phyloP scores from a whole-genome alignment of 2,888 invertebrate species.

The Nephrocerus scutellatus region DNA sequence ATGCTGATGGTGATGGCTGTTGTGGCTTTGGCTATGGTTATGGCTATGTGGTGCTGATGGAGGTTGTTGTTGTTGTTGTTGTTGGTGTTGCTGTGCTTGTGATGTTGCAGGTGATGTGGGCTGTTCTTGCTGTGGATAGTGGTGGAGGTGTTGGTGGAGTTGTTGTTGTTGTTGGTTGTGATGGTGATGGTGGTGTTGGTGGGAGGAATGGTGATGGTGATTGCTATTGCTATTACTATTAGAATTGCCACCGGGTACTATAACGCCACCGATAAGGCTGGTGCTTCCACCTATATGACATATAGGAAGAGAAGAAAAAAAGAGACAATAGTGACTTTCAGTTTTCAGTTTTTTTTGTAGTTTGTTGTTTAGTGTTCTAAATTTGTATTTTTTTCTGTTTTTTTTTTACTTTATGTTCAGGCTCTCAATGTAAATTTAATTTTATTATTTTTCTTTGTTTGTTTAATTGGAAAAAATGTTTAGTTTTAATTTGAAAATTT shows the following conservation, averaged over 20 bases:
- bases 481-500: no score
- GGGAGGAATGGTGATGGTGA: slow-evolving; percentile 35
- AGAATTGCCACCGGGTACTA: slow-evolving; percentile 46
- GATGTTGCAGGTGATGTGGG: slow-evolving; percentile 21
- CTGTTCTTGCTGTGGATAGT: slow-evolving; percentile 31
- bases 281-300: slow-evolving; percentile 48
- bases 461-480: no score
- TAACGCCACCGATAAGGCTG: slow-evolving; percentile 47
- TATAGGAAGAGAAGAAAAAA: slow-evolving; percentile 50
- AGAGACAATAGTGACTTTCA: slow-evolving; percentile 51
- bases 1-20: slow-evolving; percentile 28
- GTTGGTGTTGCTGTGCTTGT: slow-evolving; percentile 32
- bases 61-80: slow-evolving; percentile 21
- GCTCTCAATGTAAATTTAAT: slow-evolving; percentile 6
- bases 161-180: slow-evolving; percentile 27
- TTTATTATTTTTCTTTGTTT: no score
- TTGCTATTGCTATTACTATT: slow-evolving; percentile 41
- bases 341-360: slow-evolving; percentile 23
- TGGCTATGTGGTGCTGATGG: slow-evolving; percentile 27
- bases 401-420: slow-evolving; percentile 15
- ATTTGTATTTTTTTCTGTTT: slow-evolving; percentile 16
- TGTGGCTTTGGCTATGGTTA: slow-evolving; percentile 14
- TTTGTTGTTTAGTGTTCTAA: slow-evolving; percentile 12
- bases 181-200: slow-evolving; percentile 37
- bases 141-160: slow-evolving; percentile 25